Evolutionary conservation across 2,888 invertebrate species (phyloP).

Genomic region (Podabrus alpinus): DNA sequence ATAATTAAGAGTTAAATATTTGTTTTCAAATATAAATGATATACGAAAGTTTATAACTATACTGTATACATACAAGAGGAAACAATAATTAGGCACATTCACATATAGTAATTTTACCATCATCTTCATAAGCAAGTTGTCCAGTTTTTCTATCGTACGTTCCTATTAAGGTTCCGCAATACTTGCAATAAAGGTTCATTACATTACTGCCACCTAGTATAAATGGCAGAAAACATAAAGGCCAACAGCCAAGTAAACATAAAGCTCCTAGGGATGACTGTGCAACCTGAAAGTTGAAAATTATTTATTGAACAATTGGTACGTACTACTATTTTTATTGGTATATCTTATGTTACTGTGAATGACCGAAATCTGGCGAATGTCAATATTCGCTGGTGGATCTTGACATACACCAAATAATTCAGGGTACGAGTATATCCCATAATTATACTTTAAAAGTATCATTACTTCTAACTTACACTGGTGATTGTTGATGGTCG

Average conservation of each 20-base stretch:
- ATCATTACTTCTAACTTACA: too few species aligned
- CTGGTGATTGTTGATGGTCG: too few species aligned
- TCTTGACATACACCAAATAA: too few species aligned
- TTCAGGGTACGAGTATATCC: too few species aligned
- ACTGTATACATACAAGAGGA: not conserved
- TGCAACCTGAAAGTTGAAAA: slow-evolving; percentile 40
- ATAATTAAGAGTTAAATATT: not conserved
- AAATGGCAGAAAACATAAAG: slow-evolving; percentile 52
- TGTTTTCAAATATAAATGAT: not conserved
- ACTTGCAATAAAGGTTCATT: slow-evolving; percentile 54
- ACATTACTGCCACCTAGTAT: slow-evolving; percentile 46
- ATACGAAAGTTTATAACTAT: not conserved
- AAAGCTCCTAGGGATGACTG: slow-evolving; percentile 47
- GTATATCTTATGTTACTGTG: too few species aligned
- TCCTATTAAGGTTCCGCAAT: slow-evolving; percentile 57
- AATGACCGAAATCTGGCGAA: too few species aligned
- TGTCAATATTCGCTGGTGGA: too few species aligned
- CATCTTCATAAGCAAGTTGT: slow-evolving; percentile 5
- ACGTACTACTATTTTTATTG: too few species aligned
- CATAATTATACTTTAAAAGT: too few species aligned
- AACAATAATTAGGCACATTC: not conserved
- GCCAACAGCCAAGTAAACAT: slow-evolving; percentile 52
- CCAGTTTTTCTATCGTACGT: slow-evolving; percentile 46
- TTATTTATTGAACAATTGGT: not conserved
- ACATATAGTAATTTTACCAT: not conserved